A percentile compares a stretch with the other conserved stretches of the same genome.
These are phyloP conservation scores for Hipparchia semele DNA, from an alignment of 2,888 invertebrate species.

Conservation along the genomic window DNA sequence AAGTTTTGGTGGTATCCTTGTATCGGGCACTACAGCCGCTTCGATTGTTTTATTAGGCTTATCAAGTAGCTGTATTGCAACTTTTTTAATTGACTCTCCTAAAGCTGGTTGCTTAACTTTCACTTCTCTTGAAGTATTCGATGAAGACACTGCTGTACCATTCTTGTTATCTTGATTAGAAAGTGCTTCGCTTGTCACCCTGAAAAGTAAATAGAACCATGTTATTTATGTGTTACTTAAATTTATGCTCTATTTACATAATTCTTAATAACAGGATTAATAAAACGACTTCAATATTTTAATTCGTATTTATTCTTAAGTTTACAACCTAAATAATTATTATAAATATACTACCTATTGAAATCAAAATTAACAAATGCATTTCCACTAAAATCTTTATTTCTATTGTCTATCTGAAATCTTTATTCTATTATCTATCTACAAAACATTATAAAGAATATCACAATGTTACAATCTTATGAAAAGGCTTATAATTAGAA, in stretches of 20 bases:
- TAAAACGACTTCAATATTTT: background rate
- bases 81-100: slow-evolving; percentile 83
- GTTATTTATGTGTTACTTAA: background rate
- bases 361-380: background rate
- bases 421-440: background rate
- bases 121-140: slow-evolving; percentile 63
- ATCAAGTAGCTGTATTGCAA: slow-evolving; percentile 82
- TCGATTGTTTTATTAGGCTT: slow-evolving; percentile 63
- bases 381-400: background rate
- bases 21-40: slow-evolving; percentile 78
- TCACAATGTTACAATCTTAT: slow-evolving; percentile 7
- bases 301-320: background rate
- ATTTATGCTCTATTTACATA: slow-evolving; percentile 22
- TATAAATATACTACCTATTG: background rate
- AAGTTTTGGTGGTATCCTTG: slow-evolving; percentile 85
- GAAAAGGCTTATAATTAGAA: background rate
- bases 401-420: background rate
- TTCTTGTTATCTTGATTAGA: slow-evolving; percentile 17
- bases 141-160: slow-evolving; percentile 13
- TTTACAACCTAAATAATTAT: background rate
- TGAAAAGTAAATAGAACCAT: slow-evolving; percentile 30
- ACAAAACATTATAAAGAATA: slow-evolving; percentile 4
- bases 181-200: slow-evolving; percentile 21
- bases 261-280: background rate
- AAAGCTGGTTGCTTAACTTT: slow-evolving; percentile 71